These are phyloP conservation scores for Drosophila tani DNA, from an alignment of 1,140 invertebrate species.

Conservation along the genomic window DNA sequence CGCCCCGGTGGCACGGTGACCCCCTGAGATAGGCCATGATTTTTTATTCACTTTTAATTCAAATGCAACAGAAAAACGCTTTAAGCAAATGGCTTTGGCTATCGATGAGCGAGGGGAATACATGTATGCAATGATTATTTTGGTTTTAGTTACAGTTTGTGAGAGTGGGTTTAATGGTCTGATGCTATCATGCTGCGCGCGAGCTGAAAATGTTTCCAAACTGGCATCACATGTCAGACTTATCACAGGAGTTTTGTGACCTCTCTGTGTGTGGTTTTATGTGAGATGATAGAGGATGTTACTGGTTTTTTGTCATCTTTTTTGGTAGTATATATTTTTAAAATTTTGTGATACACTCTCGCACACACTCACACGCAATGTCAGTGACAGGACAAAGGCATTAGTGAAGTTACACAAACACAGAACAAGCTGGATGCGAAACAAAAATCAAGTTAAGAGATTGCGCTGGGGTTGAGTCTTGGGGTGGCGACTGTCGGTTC, in stretches of 20 bases:
- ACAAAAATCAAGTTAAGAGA: slow-evolving; percentile 51
- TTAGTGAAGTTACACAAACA: slow-evolving; percentile 55
- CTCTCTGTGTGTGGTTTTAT: slow-evolving; percentile 21
- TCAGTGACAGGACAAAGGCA: slow-evolving; percentile 51
- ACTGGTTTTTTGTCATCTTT: slow-evolving; percentile 10
- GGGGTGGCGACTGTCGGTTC: slow-evolving; percentile 42
- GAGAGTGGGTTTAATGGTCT: slow-evolving; percentile 31
- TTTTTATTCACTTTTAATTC: slow-evolving; percentile 52
- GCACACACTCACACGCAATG: slow-evolving; percentile 41
- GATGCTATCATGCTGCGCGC: slow-evolving; percentile 31
- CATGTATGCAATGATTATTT: slow-evolving; percentile 32
- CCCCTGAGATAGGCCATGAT: slow-evolving; percentile 42
- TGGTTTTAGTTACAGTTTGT: slow-evolving; percentile 40
- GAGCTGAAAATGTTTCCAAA: slow-evolving; percentile 21
- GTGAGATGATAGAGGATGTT: slow-evolving; percentile 10
- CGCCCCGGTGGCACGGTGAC: slow-evolving; percentile 40
- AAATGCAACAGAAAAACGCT: slow-evolving; percentile 49
- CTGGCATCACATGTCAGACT: slow-evolving; percentile 34
- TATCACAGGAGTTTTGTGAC: slow-evolving; percentile 34
- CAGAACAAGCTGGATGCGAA: slow-evolving; percentile 43
- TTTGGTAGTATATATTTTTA: slow-evolving; percentile 9
- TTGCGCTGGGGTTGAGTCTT: slow-evolving; percentile 31
- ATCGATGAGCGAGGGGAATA: slow-evolving; percentile 11
- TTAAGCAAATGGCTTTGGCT: slow-evolving; percentile 27
- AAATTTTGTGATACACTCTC: slow-evolving; percentile 33